Evolutionary conservation across 35 echinoderm and acorn worm species (phyloP).

Genomic region (Lytechinus variegatus): DNA sequence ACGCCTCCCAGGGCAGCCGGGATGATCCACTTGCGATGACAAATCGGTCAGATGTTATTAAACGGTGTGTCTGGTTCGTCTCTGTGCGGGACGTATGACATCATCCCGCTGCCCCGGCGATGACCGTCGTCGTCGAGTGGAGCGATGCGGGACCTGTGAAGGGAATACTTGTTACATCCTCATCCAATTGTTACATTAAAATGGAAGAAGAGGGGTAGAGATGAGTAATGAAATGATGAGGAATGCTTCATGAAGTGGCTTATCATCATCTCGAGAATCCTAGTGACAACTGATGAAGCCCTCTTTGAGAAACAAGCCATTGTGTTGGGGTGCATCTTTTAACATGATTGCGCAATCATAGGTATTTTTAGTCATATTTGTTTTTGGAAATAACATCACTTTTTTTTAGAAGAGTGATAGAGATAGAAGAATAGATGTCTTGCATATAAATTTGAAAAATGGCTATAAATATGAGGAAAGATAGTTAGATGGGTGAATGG

Average conservation of each 20-base stretch:
- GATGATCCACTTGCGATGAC: constrained; percentile 23
- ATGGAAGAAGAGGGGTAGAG: not conserved
- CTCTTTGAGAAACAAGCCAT: not conserved
- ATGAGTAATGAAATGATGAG: not conserved
- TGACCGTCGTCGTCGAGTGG: not conserved
- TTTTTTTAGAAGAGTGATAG: not conserved
- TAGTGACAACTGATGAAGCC: not conserved
- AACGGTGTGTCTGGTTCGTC: not conserved
- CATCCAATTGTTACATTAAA: not conserved
- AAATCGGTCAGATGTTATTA: constrained; percentile 42
- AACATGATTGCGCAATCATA: not conserved
- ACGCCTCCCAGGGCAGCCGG: constrained; percentile 23
- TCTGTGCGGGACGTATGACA: not conserved
- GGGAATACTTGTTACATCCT: not conserved
- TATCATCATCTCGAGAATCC: not conserved
- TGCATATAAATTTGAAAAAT: not conserved
- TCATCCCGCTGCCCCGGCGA: not conserved
- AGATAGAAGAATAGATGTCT: not conserved
- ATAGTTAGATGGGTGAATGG: too few species aligned
- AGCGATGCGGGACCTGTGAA: not conserved
- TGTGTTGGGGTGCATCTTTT: not conserved
- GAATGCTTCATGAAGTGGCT: not conserved
- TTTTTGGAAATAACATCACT: not conserved
- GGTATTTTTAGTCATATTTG: not conserved
- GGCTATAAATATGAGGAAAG: too few species aligned